Conservation (phyloP, 2,113 vertebrate genomes). For the Struthio camelus region DNA sequence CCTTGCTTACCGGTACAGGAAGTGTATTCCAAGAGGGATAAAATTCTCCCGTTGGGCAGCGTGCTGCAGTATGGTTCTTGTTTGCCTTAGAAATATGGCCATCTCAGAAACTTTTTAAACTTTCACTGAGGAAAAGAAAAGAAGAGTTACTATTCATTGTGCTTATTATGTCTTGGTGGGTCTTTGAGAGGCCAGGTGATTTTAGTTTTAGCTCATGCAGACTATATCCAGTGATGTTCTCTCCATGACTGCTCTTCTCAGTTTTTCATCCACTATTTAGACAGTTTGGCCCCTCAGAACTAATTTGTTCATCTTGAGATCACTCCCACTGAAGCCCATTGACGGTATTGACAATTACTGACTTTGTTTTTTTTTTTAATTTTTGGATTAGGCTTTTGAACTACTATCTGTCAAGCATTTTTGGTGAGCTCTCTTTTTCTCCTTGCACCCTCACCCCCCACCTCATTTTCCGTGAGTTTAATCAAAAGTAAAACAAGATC, state of each 20-base stretch:
- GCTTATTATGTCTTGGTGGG: slow-evolving; percentile 45
- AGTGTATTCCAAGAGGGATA: not conserved
- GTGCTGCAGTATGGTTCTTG: not conserved
- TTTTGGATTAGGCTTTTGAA: not conserved
- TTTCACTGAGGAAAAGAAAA: slow-evolving; percentile 13
- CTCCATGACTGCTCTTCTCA: slow-evolving; percentile 26
- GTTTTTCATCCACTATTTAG: slow-evolving; percentile 53
- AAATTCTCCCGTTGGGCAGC: not conserved
- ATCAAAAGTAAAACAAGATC: not conserved
- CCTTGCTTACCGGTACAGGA: not conserved
- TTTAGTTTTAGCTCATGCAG: not conserved
- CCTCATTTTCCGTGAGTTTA: not conserved
- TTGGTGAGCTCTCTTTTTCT: not conserved
- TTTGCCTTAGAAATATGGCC: not conserved
- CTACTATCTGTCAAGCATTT: not conserved
- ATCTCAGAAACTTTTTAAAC: slow-evolving; percentile 5
- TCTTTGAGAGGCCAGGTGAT: slow-evolving; percentile 36
- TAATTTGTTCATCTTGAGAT: not conserved
- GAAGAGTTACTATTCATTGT: slow-evolving; percentile 33
- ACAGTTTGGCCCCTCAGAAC: slow-evolving; percentile 32
- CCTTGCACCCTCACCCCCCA: not conserved
- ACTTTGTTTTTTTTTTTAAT: not conserved
- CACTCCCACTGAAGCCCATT: not conserved
- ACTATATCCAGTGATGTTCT: slow-evolving; percentile 4
- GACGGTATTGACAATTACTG: not conserved